Base-by-base conservation (phyloP, 1,140 invertebrate species). In the Arion vulgaris region DNA sequence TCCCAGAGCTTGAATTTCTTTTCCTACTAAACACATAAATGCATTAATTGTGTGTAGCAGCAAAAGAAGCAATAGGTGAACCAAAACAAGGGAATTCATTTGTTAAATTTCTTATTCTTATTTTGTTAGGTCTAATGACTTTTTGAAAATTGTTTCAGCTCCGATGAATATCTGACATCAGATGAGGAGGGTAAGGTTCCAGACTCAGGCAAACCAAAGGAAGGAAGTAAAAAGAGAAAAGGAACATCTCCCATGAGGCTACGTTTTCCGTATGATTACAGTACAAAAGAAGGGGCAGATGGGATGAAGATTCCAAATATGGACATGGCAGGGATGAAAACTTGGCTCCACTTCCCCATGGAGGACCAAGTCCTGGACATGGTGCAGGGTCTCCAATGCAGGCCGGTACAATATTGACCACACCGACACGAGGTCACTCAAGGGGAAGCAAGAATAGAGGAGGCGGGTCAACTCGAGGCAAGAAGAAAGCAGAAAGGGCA, bases 141-240 rank as follows among this genome's bases (percentile, higher is more conserved):
- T 73, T 26, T 32, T 49, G 7, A 1, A 73, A 23, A 39, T 78
- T 38, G 1, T 66, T 68, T 66, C 51, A 80, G 80, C 39, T 81
- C 80, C 26, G 80, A 81, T 13, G 80, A 81, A 39, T 81, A 81
- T 66, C 71, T 81, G 17, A 81, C 80, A n/a, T 81, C 80, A 23
- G 80, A 81, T 51, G 80, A 81, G 39, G 80, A 81, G 38, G 80
- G 69, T 17, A 81, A 81, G 34, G n/a, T 32, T 19, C 38, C 41
- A 28, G 69, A 73, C 23, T 28, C 69, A 9, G 53, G 74, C 71
- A 81, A 72, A 36, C 80, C 80, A 32, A 81, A 81, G 62, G 80
- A 81, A 57, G 80, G 80, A 45, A 81, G 80, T 62, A 81, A 81
- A 32, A 81, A 81, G 36, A 4, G 80, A n/a, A 81, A 81, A 45